Conservation (phyloP, 2,113 vertebrate genomes). For the Indri indri region DNA sequence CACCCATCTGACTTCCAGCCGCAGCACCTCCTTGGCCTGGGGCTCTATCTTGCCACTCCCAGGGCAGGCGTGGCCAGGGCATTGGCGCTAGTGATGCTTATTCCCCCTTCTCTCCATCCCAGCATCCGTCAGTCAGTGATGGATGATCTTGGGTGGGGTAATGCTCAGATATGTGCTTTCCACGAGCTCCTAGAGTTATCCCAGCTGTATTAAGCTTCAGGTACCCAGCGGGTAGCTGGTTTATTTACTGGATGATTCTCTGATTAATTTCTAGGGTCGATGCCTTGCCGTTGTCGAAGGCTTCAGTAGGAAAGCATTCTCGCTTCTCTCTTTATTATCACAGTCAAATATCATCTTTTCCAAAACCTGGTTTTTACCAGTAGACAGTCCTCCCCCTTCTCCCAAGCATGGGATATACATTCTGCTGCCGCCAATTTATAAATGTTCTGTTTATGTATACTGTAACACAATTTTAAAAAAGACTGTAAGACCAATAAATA, state of each 20-base stretch:
- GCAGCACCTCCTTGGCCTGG: not conserved
- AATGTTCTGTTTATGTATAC: not conserved
- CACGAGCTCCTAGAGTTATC: not conserved
- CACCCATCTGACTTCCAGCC: not conserved
- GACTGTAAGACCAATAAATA: not conserved
- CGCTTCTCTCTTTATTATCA: not conserved
- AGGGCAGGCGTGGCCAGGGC: not conserved
- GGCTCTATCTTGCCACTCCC: not conserved
- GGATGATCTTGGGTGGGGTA: not conserved
- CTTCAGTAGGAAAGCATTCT: not conserved
- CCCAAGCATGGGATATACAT: not conserved
- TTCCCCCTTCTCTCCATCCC: not conserved
- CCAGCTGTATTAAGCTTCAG: not conserved
- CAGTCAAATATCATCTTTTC: not conserved
- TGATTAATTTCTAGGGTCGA: not conserved
- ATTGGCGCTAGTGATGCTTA: not conserved
- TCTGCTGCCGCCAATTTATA: not conserved
- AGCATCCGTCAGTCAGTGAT: not conserved
- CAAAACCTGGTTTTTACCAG: not conserved
- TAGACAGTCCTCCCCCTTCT: not conserved
- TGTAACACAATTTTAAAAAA: not conserved
- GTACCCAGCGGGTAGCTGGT: not conserved
- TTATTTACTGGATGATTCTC: not conserved
- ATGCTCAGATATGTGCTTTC: not conserved
- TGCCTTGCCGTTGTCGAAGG: not conserved